These are phyloP conservation scores for Lepidotrigona ventralis DNA, from an alignment of 1,140 invertebrate genomes.

Conservation along the genomic window DNA sequence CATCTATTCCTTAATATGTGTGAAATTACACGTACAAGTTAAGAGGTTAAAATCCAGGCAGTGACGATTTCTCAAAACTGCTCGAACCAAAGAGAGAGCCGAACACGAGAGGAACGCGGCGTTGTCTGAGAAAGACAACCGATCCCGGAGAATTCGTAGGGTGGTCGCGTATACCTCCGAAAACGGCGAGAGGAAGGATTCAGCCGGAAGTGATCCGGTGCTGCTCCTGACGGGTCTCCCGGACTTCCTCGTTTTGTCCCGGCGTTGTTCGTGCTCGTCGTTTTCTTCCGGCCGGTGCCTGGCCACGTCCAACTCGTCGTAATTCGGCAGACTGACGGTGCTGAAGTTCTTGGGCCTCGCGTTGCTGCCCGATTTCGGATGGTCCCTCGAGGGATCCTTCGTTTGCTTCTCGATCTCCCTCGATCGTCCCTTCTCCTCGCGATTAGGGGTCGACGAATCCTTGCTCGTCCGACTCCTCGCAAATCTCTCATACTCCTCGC, in stretches of 20 bases:
- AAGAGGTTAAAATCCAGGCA: no score
- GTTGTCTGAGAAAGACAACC: background rate
- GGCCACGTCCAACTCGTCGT: conserved; percentile 74
- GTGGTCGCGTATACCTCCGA: conserved; percentile 45
- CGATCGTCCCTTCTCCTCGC: conserved; percentile 46
- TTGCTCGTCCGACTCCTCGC: conserved; percentile 61
- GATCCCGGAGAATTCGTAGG: background rate
- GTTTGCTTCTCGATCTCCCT: conserved; percentile 38
- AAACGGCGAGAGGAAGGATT: conserved; percentile 60
- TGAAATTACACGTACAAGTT: no score
- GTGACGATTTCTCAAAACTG: background rate
- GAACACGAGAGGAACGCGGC: no score
- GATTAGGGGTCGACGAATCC: conserved; percentile 64
- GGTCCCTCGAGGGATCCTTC: conserved; percentile 35
- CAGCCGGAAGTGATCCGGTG: conserved; percentile 64
- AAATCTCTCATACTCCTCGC: conserved; percentile 70
- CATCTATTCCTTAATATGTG: no score
- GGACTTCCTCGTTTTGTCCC: conserved; percentile 41
- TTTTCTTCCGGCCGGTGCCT: conserved; percentile 47
- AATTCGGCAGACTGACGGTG: conserved; percentile 80
- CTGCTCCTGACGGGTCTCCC: conserved; percentile 62
- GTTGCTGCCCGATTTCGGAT: conserved; percentile 43
- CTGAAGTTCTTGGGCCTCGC: conserved; percentile 75
- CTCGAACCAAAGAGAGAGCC: background rate
- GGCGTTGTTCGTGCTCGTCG: background rate